Evolutionary conservation across 1,140 invertebrate species (phyloP).

Genomic region (Cephus cinctus): DNA sequence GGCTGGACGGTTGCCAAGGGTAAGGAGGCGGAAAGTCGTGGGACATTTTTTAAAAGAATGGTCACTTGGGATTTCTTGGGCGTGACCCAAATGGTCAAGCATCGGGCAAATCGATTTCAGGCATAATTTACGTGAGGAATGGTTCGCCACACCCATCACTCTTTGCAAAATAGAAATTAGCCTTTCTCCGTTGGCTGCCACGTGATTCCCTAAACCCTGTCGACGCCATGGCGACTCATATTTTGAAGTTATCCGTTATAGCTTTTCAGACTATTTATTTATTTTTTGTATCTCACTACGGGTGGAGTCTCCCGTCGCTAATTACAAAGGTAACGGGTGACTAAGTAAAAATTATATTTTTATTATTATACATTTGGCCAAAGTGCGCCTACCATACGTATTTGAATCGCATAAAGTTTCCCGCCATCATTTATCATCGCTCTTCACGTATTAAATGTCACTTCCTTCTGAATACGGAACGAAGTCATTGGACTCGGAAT

Average conservation of each 20-base stretch:
- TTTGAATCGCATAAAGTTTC: no score
- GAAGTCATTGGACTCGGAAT: neutral
- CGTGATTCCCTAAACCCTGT: neutral
- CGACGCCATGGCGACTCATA: no score
- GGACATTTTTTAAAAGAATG: slow-evolving; percentile 7
- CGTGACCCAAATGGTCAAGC: slow-evolving; percentile 7
- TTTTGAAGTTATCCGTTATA: no score
- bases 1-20: neutral
- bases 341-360: no score
- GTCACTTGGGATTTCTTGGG: slow-evolving; percentile 10
- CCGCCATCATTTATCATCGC: no score
- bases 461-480: neutral
- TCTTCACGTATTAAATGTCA: no score
- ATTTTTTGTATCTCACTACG: slow-evolving; percentile 9
- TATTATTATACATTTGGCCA: no score
- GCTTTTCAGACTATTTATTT: neutral
- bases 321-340: no score
- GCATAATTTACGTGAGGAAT: slow-evolving; percentile 20
- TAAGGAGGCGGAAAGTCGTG: neutral
- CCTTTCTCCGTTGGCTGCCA: neutral
- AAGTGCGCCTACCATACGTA: no score
- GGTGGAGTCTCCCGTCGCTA: slow-evolving; percentile 16
- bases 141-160: slow-evolving; percentile 4
- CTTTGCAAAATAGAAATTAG: neutral
- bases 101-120: slow-evolving; percentile 22